A percentile compares a stretch with the other conserved stretches of the same genome.
Evolutionary conservation across 2,888 invertebrate species (phyloP).

Genomic region (Cryptocephalus moraei): DNA sequence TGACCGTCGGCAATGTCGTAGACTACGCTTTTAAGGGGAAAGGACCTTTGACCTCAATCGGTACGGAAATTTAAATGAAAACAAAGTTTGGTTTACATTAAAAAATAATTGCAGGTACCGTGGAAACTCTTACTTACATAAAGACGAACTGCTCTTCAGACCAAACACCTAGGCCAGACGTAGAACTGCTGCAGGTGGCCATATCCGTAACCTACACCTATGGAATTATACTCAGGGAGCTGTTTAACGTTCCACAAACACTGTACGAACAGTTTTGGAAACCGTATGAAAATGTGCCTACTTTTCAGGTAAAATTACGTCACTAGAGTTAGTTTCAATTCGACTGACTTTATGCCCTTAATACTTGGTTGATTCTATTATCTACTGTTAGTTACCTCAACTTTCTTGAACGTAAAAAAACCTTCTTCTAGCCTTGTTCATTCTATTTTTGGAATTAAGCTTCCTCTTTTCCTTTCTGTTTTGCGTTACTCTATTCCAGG

Average conservation of each 20-base stretch:
- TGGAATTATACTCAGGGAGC: slow-evolving; percentile 23
- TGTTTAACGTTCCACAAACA: slow-evolving; percentile 45
- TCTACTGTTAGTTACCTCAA: too few relatives aligned
- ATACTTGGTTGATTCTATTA: too few relatives aligned
- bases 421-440: too few relatives aligned
- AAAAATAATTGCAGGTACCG: slow-evolving; percentile 36
- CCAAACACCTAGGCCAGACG: slow-evolving; percentile 48
- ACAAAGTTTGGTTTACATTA: neutral
- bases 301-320: slow-evolving; percentile 17
- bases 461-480: too few relatives aligned
- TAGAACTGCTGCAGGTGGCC: slow-evolving; percentile 57
- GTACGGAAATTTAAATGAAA: neutral
- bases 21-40: neutral
- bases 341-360: too few relatives aligned
- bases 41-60: slow-evolving; percentile 6
- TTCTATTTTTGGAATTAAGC: too few relatives aligned
- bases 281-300: slow-evolving; percentile 37
- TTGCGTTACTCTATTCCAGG: too few relatives aligned
- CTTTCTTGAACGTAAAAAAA: too few relatives aligned
- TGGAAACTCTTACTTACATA: slow-evolving; percentile 49
- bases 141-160: slow-evolving; percentile 46
- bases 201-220: slow-evolving; percentile 33
- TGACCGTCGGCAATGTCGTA: neutral
- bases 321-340: too few relatives aligned
- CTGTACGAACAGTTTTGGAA: slow-evolving; percentile 47